Evolutionary conservation across 2,113 vertebrate species (phyloP), one percentile per base, ranked within the genome.

Genomic region (Cinclus mexicanus): DNA sequence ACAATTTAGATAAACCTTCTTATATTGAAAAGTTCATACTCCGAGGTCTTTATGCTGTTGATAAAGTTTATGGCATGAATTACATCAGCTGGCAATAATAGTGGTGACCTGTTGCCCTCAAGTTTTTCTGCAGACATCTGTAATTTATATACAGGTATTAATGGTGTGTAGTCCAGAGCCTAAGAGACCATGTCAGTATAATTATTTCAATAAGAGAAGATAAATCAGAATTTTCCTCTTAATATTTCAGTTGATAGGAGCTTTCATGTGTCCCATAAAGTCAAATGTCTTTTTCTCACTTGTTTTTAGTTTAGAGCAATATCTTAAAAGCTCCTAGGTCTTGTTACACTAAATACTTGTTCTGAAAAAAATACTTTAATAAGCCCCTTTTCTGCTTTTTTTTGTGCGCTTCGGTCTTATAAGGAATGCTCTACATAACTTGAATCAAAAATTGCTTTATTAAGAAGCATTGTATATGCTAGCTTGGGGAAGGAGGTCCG

Each of bases 41-140:
- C 64, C 2, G 6, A 93, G 55, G 24, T 84, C 68, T 83, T 90
- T 70, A 80, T 71, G 83, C 68, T 49, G 31, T 57, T 70, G 71
- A 71, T 95, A 89, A 90, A 86, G 33, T 94, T 96, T 83, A 91
- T 93, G 83, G 71, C 0, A 4, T 1, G 0, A 78, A 79, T 96
- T 84, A 95, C 88, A 92, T 96, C 79, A 92, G 60, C 65, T 89
- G 76, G 57, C 77, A 68, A 64, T 93, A 83, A 91, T 52, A 52
- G 35, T 47, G 16, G 44, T 88, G 76, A 92, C 83, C 90, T 78
- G 46, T 75, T 79, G 44, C 76, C 69, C 72, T 94, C 4, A 3
- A 93, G 88, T 67, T 41, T 21, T 92, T 89, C 49, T 84, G 44
- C 44, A 90, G 90, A 63, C 23, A 33, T 89, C 28, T 92, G 64